These are phyloP conservation scores for Huso huso DNA, from an alignment of 2,797 vertebrate species.

Conservation along the genomic window DNA sequence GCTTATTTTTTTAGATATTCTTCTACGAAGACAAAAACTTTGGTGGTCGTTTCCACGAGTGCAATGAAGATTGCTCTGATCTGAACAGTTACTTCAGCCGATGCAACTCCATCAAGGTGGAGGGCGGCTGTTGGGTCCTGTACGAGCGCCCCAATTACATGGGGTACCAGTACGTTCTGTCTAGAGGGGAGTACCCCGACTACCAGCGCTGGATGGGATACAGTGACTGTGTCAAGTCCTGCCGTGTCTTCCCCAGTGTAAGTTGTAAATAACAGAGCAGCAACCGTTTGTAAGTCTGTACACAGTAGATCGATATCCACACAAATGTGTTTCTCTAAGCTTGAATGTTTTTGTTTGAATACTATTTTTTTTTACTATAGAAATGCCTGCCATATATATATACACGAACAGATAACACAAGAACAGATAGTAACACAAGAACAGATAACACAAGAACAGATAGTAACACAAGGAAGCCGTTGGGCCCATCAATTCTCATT, in stretches of 20 bases:
- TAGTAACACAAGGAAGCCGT: no score
- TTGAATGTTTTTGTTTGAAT: no score
- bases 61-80: constrained; percentile 28
- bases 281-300: no score
- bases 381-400: no score
- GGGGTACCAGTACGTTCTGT: not conserved
- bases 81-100: constrained; percentile 28
- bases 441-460: no score
- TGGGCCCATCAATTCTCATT: no score
- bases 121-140: not conserved
- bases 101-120: constrained; percentile 26
- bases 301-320: no score
- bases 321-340: no score
- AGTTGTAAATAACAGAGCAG: not conserved
- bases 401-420: no score
- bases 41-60: constrained; percentile 48
- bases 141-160: not conserved
- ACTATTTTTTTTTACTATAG: no score
- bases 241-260: not conserved
- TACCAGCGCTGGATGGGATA: not conserved
- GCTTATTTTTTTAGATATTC: constrained; percentile 34
- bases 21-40: constrained; percentile 66
- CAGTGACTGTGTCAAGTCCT: not conserved
- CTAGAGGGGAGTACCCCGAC: not conserved
- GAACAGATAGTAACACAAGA: no score